Conservation (phyloP, 2,888 invertebrate genomes). For the Tetranychus truncatus region DNA sequence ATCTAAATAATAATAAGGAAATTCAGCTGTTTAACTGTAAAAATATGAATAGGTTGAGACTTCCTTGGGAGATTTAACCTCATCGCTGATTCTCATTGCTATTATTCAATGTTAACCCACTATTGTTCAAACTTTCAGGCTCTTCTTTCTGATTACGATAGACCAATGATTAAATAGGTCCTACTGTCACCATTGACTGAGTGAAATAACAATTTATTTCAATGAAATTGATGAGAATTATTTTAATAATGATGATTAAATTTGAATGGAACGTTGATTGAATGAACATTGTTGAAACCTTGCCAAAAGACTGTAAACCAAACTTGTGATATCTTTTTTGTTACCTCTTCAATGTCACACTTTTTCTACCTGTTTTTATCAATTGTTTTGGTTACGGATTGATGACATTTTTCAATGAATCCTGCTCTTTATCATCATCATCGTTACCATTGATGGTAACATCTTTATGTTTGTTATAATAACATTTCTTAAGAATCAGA, state of each 20-base stretch:
- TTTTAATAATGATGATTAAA: not conserved
- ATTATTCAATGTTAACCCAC: not conserved
- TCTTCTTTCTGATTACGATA: not conserved
- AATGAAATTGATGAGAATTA: not conserved
- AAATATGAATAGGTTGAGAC: not conserved
- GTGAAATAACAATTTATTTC: not conserved
- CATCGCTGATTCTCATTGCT: not conserved
- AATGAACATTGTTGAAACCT: not conserved
- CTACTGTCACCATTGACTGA: not conserved
- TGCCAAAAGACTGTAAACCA: not conserved
- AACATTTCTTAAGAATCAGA: too few relatives aligned
- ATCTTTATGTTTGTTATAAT: too few relatives aligned
- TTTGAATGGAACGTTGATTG: not conserved
- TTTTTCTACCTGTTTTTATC: not conserved
- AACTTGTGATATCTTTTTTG: not conserved
- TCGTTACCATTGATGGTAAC: not conserved
- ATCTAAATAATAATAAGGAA: too few relatives aligned
- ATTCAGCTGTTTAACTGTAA: too few relatives aligned
- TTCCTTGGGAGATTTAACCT: not conserved
- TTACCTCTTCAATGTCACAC: not conserved
- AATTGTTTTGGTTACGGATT: slow-evolving; percentile 1
- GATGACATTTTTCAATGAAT: not conserved
- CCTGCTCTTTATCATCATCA: not conserved
- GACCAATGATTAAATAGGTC: slow-evolving; percentile 1
- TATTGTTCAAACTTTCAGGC: too few relatives aligned